phyloP scores from a whole-genome alignment of 2,888 invertebrate genomes.

The Idaea aversata region DNA sequence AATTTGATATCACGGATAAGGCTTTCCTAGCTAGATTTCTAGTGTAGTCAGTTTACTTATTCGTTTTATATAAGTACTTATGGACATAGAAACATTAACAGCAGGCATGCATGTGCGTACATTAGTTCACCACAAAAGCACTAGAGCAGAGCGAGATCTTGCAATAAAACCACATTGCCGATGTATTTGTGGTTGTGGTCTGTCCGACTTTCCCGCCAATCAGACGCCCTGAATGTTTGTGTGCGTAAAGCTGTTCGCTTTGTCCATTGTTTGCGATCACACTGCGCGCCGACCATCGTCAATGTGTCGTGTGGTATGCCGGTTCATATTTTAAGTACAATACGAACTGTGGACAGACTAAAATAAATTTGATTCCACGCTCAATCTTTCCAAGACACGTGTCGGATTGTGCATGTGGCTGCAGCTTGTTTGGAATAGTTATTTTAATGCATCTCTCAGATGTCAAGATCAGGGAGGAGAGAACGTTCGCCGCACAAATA shows the following conservation, averaged over 20 bases:
- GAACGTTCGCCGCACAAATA: not conserved
- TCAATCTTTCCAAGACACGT: constrained; percentile 32
- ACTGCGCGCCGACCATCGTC: constrained; percentile 27
- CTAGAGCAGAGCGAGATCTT: constrained; percentile 57
- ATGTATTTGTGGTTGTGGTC: constrained; percentile 44
- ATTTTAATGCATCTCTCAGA: not conserved
- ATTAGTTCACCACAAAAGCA: constrained; percentile 55
- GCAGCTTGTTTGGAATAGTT: not conserved
- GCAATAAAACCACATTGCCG: constrained; percentile 53
- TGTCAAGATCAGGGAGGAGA: not conserved
- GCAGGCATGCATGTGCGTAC: constrained; percentile 40
- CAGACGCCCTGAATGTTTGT: constrained; percentile 31
- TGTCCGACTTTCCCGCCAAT: constrained; percentile 57
- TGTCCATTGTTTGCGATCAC: constrained; percentile 45
- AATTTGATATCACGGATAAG: not conserved
- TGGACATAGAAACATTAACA: constrained; percentile 21
- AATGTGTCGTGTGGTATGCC: constrained; percentile 36
- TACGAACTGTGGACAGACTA: constrained; percentile 35
- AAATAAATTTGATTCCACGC: constrained; percentile 40
- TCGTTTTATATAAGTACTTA: not conserved
- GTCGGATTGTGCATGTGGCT: constrained; percentile 19
- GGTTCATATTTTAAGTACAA: constrained; percentile 40
- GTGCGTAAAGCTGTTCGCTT: constrained; percentile 37
- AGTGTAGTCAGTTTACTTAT: not conserved
- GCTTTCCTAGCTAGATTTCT: constrained; percentile 2